Percentiles rank a stretch among this genome's conserved stretches.
These are phyloP conservation scores for Actinemys pallida DNA, from an alignment of 2,113 vertebrate genomes.

Conservation along the genomic window DNA sequence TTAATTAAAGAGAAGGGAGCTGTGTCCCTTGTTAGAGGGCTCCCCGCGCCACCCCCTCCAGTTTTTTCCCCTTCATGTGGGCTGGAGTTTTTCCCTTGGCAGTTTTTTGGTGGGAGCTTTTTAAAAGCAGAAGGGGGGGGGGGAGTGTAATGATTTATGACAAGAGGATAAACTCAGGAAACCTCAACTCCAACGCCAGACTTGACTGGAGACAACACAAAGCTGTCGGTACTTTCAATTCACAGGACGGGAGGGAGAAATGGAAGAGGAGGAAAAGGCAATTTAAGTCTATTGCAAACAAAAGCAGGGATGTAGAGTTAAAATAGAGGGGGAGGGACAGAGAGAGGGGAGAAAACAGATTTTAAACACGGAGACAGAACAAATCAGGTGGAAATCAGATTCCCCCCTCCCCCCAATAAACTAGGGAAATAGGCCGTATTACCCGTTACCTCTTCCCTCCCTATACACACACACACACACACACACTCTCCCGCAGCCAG, in stretches of 20 bases:
- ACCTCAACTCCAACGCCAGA: conserved; percentile 43
- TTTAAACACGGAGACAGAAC: neutral
- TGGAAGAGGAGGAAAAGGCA: neutral
- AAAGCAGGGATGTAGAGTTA: neutral
- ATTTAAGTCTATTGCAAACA: neutral
- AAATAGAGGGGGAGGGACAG: neutral
- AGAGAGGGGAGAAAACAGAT: neutral
- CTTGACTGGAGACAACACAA: conserved; percentile 42
- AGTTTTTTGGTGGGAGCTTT: conserved; percentile 46
- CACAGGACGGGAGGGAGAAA: neutral
- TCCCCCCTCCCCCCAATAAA: accelerated
- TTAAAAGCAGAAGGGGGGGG: conserved; percentile 14
- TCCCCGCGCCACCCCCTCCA: neutral
- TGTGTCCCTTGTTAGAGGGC: neutral
- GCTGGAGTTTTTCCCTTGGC: conserved; percentile 59
- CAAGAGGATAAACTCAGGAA: conserved; percentile 61
- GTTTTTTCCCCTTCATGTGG: conserved; percentile 66
- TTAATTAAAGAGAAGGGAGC: conserved; percentile 55
- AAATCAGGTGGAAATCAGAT: neutral
- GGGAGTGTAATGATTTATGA: conserved; percentile 57
- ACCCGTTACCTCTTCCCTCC: neutral
- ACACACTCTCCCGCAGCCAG: neutral
- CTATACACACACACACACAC: neutral
- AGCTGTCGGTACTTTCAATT: conserved; percentile 1
- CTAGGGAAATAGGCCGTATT: neutral